Conservation (phyloP, 2,797 vertebrate genomes). For the Eidolon dupreanum region DNA sequence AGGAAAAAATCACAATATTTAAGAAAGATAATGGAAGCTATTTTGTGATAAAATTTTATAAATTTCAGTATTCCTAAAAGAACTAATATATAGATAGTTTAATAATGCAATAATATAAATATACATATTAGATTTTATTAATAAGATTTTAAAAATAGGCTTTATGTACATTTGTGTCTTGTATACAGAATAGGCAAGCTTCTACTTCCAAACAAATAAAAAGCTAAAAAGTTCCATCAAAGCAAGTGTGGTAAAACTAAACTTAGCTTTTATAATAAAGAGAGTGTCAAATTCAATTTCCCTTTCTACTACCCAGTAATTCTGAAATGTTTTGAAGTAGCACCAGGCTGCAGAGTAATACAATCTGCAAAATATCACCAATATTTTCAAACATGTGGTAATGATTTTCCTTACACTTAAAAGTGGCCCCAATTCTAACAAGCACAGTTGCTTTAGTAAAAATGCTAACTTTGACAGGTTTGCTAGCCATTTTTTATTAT, state of each 20-base stretch:
- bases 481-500: conserved; percentile 85
- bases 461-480: conserved; percentile 90
- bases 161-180: conserved; percentile 51
- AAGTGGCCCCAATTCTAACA: conserved; percentile 87
- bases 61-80: background rate
- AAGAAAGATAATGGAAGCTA: background rate
- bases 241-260: conserved; percentile 82
- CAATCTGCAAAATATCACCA: conserved; percentile 90
- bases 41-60: background rate
- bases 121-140: background rate
- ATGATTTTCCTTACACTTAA: conserved; percentile 92
- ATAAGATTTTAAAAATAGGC: background rate
- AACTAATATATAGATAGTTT: background rate
- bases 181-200: conserved; percentile 39
- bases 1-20: background rate
- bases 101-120: background rate
- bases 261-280: conserved; percentile 92
- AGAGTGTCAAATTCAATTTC: conserved; percentile 93
- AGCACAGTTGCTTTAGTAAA: conserved; percentile 86
- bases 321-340: conserved; percentile 90
- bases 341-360: conserved; percentile 83
- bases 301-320: conserved; percentile 86
- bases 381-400: conserved; percentile 94
- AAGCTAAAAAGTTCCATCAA: conserved; percentile 67
- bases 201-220: conserved; percentile 43